Base-by-base conservation (phyloP, 2,888 invertebrate species). In the Lepidonotus clava region DNA sequence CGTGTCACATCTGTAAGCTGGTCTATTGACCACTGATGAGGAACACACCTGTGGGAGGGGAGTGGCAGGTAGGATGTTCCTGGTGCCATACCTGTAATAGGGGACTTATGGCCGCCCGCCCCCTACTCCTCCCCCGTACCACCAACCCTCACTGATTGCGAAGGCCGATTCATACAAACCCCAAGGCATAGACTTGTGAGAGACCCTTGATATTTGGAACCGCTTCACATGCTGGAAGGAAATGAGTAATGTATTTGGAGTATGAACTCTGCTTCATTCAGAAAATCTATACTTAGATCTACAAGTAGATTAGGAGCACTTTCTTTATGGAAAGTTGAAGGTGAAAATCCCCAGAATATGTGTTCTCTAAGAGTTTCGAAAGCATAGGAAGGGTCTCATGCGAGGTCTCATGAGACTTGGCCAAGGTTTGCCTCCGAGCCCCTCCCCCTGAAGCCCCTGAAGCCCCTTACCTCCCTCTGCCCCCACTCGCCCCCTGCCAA, bases 1-100 rank as follows among this genome's bases (percentile, higher is more conserved):
- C 61, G 61, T 61, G 61, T 61, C 61, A 61, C 61, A 61, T 61
- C 61, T 61, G 61, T 28, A 61, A 28, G 24, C 24, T n/a, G 61
- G 28, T n/a, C 18, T 53, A 53, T 53, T 1, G 18, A 53, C 18
- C n/a, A 32, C n/a, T 61, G 61, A 61, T 61, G 61, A 61, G 61
- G 61, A 61, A 61, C 61, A 61, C 61, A 61, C 61, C 61, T 61
- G 61, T 61, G 61, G 28, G 28, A 28, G 28, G n/a, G 11, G 28
- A 28, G 28, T 61, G 61, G 28, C 61, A 61, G 61, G 61, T 61
- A 61, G 61, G 28, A 18, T 11, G 4, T 61, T 11, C 61, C 61
- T 53, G n/a, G 1, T n/a, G 21, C 18, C 21, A 24, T 61, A 61
- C 61, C 61, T 61, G 61, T 61, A 61, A 61, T 61, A 61, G 61